phyloP scores from a whole-genome alignment of 2,797 vertebrate species.

The Sebastiscus tertius region DNA sequence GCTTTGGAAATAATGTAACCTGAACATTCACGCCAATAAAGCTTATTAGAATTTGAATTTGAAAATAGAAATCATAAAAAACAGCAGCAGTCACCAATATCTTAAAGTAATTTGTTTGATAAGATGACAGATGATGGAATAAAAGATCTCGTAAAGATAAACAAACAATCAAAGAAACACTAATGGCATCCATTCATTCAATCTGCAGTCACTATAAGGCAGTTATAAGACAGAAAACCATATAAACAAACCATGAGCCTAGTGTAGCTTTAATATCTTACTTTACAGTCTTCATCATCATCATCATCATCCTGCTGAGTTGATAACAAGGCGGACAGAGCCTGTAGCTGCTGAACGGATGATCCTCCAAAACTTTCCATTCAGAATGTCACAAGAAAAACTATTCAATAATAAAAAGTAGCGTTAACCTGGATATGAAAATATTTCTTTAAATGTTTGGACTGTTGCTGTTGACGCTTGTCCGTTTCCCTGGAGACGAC shows the following conservation, averaged over 20 bases:
- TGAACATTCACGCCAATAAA: too few relatives aligned
- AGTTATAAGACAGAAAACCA: background rate
- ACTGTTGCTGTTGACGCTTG: constrained; percentile 36
- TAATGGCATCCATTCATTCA: background rate
- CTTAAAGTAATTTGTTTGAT: background rate
- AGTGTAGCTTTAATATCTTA: constrained; percentile 35
- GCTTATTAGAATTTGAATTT: too few relatives aligned
- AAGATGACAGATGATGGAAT: background rate
- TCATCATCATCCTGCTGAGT: constrained; percentile 45
- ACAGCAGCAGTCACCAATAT: background rate
- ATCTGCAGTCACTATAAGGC: too few relatives aligned
- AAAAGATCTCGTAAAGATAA: background rate
- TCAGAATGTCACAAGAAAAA: background rate
- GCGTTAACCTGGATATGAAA: background rate
- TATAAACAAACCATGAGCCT: background rate
- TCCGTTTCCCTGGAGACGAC: constrained; percentile 58
- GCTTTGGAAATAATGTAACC: too few relatives aligned
- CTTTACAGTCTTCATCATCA: constrained; percentile 44
- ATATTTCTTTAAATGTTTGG: too few relatives aligned
- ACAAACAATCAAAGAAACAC: background rate
- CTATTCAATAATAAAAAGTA: background rate
- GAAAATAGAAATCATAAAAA: background rate
- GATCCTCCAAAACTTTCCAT: constrained; percentile 68
- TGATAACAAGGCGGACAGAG: constrained; percentile 73
- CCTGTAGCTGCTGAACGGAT: constrained; percentile 57